Evolutionary conservation across 2,888 invertebrate species (phyloP).

Genomic region (Druceiella hillmani): DNA sequence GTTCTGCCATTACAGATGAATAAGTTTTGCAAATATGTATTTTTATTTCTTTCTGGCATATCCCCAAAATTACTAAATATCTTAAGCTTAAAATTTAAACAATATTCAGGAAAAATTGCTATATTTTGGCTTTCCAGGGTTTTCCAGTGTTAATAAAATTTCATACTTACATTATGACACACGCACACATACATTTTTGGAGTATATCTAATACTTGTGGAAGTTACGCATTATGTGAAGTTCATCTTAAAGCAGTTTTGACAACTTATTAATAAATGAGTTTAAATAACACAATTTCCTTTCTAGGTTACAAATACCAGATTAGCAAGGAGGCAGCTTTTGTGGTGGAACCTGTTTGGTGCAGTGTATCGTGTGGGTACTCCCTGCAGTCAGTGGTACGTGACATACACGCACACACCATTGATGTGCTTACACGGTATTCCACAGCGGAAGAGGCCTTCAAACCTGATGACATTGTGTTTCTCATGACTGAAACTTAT

Average conservation of each 20-base stretch:
- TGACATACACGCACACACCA: slow-evolving; percentile 29
- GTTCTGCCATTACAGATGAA: too few species aligned
- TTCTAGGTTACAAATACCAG: slow-evolving; percentile 39
- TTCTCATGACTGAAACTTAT: slow-evolving; percentile 69
- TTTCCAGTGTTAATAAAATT: too few species aligned
- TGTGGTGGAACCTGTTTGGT: slow-evolving; percentile 69
- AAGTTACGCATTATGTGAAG: background rate
- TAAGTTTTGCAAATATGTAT: too few species aligned
- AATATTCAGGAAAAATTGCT: too few species aligned
- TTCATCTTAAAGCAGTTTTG: too few species aligned
- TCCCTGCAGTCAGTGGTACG: slow-evolving; percentile 61
- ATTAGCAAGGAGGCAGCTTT: slow-evolving; percentile 54
- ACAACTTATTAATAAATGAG: slow-evolving; percentile 10
- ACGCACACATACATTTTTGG: too few species aligned
- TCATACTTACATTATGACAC: too few species aligned
- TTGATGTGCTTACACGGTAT: slow-evolving; percentile 28
- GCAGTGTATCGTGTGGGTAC: slow-evolving; percentile 54
- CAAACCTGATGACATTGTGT: slow-evolving; percentile 60
- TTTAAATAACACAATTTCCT: slow-evolving; percentile 3
- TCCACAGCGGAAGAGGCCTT: slow-evolving; percentile 52
- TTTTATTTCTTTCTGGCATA: background rate
- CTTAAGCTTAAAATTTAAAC: too few species aligned
- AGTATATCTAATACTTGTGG: too few species aligned
- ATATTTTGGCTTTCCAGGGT: too few species aligned
- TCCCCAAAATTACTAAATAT: too few species aligned